Conservation (phyloP, 2,888 invertebrate genomes). For the Achlya flavicornis region DNA sequence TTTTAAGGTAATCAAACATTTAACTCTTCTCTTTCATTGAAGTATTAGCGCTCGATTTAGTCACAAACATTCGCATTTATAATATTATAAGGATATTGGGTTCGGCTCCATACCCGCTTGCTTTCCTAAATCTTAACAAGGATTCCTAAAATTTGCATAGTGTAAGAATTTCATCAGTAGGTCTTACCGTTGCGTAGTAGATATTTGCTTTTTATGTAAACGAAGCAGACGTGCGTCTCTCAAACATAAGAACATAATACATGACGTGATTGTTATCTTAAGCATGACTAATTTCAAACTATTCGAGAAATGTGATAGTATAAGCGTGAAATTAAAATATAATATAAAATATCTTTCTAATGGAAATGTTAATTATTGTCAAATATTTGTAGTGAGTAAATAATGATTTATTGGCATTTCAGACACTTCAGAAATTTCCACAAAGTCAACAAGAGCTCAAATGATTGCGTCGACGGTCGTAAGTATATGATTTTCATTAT, state of each 20-base stretch:
- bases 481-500: background rate
- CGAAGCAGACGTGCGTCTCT: background rate
- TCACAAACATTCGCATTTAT: too few relatives aligned
- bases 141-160: background rate
- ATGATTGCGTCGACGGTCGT: background rate
- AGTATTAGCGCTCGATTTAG: too few relatives aligned
- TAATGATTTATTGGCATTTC: background rate
- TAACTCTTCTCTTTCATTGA: too few relatives aligned
- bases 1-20: too few relatives aligned
- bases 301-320: background rate
- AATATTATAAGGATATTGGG: too few relatives aligned
- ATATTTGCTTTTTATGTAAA: background rate
- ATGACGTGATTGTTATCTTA: slow-evolving; percentile 8
- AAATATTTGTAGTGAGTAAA: background rate
- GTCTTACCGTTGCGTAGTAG: background rate
- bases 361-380: too few relatives aligned
- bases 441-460: background rate
- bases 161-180: background rate
- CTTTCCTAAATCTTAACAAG: too few relatives aligned
- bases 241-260: background rate
- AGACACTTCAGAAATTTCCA: too few relatives aligned
- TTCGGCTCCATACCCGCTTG: too few relatives aligned
- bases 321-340: background rate
- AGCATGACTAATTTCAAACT: slow-evolving; percentile 8
- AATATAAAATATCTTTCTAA: background rate